A percentile compares a stretch with the other conserved stretches of the same genome.
Evolutionary conservation across 2,888 invertebrate genomes (phyloP).

Genomic region (Cephus sareptanus): DNA sequence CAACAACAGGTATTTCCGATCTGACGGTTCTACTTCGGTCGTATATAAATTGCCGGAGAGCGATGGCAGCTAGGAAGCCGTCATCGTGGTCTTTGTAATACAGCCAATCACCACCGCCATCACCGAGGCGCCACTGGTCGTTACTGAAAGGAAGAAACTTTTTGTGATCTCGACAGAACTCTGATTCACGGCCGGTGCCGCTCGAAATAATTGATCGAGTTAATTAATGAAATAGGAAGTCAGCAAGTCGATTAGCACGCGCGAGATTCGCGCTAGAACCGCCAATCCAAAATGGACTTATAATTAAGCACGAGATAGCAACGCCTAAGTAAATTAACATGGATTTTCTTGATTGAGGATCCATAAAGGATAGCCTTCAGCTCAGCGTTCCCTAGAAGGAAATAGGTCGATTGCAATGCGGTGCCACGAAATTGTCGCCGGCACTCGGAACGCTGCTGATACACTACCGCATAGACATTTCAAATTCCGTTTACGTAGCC

Average conservation of each 20-base stretch:
- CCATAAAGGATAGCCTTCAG: background rate
- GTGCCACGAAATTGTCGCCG: background rate
- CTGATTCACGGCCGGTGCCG: background rate
- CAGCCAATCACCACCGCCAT: background rate
- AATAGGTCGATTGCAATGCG: background rate
- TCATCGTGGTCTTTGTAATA: background rate
- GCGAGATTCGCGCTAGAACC: background rate
- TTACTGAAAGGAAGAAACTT: background rate
- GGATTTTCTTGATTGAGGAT: background rate
- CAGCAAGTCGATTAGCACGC: background rate
- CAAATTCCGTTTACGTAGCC: background rate
- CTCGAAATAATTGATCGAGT: background rate
- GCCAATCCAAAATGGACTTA: background rate
- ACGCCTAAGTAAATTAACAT: background rate
- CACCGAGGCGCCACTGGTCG: background rate
- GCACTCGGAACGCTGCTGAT: background rate
- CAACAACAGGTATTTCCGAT: constrained; percentile 56
- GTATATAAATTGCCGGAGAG: too few relatives aligned
- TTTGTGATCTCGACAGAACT: background rate
- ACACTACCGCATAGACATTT: background rate
- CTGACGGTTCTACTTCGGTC: constrained; percentile 12
- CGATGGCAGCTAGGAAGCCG: background rate
- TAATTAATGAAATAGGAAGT: background rate
- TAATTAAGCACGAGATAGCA: background rate
- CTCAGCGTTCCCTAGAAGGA: background rate